Base-by-base conservation (phyloP, 2,888 invertebrate genomes). In the Amblyteles armatorius region DNA sequence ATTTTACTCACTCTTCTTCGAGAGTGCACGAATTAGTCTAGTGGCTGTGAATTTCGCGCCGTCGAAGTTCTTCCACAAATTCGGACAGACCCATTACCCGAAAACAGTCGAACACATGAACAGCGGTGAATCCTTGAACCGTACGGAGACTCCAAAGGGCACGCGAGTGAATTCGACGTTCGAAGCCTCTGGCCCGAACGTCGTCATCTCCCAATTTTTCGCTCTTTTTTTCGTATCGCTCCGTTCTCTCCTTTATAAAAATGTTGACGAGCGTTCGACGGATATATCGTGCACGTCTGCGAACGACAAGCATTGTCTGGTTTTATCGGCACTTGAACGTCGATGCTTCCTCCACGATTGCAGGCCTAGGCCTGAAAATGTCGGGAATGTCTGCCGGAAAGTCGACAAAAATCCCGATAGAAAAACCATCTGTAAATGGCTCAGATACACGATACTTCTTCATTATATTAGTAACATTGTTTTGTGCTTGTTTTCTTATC, bases 251-350 rank as follows among this genome's bases (percentile, higher is more conserved):
- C 40, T 63, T 55, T 19, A 9, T 26, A 40, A 72, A 55, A 40
- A 40, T 26, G 13, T 72, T 72, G 57, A 57, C 40, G 55, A 33
- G 36, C 22, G 13, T 22, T 19, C 57, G 22, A 50, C 16, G 16
- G 36, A 63, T 44, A 44, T 79, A 73, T 67, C 44, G 55, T 11
- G 48, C 2, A 68, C 16, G 71, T n/a, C 68, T 71, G 81, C 76
- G 50, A 60, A 63, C 36, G 81, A 81, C 81, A 76, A 63, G 74
- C 60, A 69, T 76, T 76, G 81, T 81, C 67, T 69, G 74, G 63
- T 50, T 22, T 69, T 81, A 81, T 81, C 74, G 81, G 68, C 68
- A 26, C 67, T 33, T 6, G 67, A 50, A 48, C 68, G 67, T 13
- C 19, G 36, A 57, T 57, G 57, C 19, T 29, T 57, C 26, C 22